Conservation (phyloP, 2,113 vertebrate species). For the Gopherus flavomarginatus region DNA sequence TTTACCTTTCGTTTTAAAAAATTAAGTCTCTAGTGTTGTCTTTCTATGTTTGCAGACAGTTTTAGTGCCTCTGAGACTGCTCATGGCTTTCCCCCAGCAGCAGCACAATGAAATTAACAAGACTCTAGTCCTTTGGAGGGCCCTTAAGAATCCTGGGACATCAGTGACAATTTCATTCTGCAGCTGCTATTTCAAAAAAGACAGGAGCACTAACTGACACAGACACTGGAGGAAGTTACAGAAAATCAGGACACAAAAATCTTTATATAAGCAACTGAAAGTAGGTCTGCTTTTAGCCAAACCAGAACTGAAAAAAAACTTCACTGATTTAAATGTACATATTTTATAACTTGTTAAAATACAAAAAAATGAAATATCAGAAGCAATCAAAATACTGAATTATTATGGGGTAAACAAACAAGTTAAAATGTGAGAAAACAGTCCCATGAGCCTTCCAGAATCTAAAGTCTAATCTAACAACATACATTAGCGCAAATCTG, state of each 20-base stretch:
- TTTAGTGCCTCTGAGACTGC: not conserved
- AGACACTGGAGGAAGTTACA: not conserved
- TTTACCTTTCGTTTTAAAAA: not conserved
- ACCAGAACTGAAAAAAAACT: not conserved
- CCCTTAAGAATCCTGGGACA: not conserved
- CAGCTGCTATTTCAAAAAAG: too few species aligned
- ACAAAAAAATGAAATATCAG: too few species aligned
- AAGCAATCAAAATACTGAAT: not conserved
- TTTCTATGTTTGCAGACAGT: not conserved
- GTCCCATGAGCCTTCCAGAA: not conserved
- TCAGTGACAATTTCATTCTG: too few species aligned
- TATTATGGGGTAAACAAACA: not conserved
- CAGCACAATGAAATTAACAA: not conserved
- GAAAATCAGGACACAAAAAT: not conserved
- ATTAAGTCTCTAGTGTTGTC: fast-evolving
- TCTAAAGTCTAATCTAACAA: not conserved
- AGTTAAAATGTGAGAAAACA: not conserved
- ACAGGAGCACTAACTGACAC: not conserved
- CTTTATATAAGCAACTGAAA: not conserved
- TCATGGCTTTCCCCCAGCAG: not conserved
- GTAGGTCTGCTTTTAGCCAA: not conserved
- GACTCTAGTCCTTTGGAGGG: not conserved
- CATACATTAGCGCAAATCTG: not conserved
- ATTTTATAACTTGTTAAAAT: too few species aligned
- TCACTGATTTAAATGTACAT: too few species aligned